phyloP scores from a whole-genome alignment of 2,888 invertebrate species.

The Nemotelus nigrinus region DNA sequence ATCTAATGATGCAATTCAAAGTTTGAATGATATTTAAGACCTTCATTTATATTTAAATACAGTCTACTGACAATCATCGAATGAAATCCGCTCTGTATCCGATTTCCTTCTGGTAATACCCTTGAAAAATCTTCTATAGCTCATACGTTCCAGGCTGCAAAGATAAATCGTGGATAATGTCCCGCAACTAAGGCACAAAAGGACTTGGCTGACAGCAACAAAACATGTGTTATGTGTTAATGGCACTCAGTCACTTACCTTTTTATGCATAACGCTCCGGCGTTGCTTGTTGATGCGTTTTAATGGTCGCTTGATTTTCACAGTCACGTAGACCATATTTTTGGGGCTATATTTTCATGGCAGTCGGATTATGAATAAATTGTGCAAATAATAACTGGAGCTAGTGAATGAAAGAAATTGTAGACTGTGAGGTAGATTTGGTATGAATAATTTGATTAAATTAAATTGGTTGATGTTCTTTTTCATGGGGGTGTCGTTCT shows the following conservation, averaged over 20 bases:
- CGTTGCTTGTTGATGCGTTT: background rate
- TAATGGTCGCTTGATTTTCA: constrained; percentile 17
- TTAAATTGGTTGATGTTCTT: no score
- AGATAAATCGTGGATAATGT: background rate
- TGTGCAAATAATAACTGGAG: background rate
- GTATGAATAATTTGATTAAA: no score
- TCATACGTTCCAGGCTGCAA: background rate
- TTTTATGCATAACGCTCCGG: background rate
- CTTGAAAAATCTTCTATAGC: background rate
- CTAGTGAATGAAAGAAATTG: no score
- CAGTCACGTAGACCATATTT: background rate
- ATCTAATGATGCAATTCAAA: no score
- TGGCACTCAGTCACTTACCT: background rate
- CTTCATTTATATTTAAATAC: no score
- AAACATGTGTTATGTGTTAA: background rate
- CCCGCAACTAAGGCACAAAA: background rate
- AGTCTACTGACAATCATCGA: no score
- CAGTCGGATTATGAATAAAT: background rate
- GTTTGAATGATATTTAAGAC: no score
- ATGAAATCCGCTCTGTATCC: no score
- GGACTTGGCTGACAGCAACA: background rate
- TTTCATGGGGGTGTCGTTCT: no score
- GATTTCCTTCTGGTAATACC: background rate
- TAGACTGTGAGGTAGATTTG: no score
- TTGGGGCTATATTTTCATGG: background rate